Conservation (phyloP, 1,140 invertebrate species). For the Proctacanthus coquilletti region DNA sequence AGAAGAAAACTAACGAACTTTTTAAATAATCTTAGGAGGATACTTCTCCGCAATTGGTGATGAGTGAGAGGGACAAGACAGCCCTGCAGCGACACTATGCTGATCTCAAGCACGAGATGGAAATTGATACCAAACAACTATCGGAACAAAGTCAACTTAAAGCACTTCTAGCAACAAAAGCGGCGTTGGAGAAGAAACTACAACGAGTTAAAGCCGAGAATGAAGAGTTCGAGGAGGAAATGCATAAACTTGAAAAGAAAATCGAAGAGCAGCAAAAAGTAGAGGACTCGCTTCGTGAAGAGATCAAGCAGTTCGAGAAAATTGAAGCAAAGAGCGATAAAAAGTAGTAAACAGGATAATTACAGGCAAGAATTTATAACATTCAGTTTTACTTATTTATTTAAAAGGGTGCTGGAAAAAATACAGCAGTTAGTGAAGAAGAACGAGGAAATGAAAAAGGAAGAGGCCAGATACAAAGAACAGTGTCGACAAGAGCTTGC, state of each 20-base stretch:
- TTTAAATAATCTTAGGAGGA: no score
- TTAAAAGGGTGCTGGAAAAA: constrained; percentile 41
- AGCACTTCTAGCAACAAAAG: constrained; percentile 38
- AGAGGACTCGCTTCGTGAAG: constrained; percentile 12
- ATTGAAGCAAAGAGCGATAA: constrained; percentile 31
- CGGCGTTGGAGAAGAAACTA: constrained; percentile 28
- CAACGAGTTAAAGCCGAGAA: constrained; percentile 18
- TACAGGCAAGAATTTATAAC: not conserved
- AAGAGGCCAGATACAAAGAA: constrained; percentile 58
- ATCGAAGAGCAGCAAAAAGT: constrained; percentile 25
- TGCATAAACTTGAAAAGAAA: constrained; percentile 29
- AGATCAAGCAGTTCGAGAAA: constrained; percentile 30
- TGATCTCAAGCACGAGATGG: constrained; percentile 30
- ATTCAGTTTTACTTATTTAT: not conserved
- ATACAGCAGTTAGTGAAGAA: constrained; percentile 48
- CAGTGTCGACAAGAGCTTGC: constrained; percentile 52
- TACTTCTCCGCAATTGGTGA: constrained; percentile 2
- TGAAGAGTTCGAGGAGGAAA: constrained; percentile 29
- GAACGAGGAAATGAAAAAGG: constrained; percentile 55
- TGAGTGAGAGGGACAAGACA: constrained; percentile 22
- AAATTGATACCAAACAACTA: constrained; percentile 24
- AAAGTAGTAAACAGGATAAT: constrained; percentile 30
- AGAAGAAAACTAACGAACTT: no score
- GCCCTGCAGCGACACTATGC: constrained; percentile 39
- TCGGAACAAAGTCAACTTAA: constrained; percentile 36